phyloP scores from a whole-genome alignment of 2,797 vertebrate genomes.

The Squalus acanthias region DNA sequence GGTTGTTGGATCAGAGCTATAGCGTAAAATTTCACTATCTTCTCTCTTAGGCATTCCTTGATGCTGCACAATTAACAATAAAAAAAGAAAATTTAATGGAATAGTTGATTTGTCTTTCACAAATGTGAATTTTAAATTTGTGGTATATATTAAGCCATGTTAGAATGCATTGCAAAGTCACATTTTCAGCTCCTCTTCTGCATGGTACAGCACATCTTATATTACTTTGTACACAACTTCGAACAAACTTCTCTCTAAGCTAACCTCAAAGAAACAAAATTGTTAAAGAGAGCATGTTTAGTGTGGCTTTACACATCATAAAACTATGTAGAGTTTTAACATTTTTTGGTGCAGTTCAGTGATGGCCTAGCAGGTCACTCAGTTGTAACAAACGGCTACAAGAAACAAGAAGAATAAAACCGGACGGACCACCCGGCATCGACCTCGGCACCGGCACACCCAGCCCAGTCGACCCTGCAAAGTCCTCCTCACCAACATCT shows the following conservation, averaged over 20 bases:
- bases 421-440: no score
- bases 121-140: background rate
- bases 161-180: background rate
- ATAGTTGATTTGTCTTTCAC: background rate
- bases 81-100: background rate
- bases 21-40: conserved; percentile 73
- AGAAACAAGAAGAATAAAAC: no score
- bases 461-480: no score
- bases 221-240: background rate
- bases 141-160: background rate
- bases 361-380: background rate
- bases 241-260: background rate
- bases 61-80: conserved; percentile 47
- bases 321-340: background rate
- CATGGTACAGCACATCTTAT: background rate
- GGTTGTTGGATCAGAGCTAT: conserved; percentile 78
- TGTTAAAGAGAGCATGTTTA: background rate
- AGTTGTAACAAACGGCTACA: no score
- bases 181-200: background rate
- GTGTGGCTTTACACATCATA: background rate
- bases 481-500: no score
- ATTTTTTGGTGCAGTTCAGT: background rate
- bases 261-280: background rate
- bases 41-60: conserved; percentile 73
- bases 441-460: no score